Evolutionary conservation across 1,140 invertebrate genomes (phyloP), one percentile per base, ranked within the genome.

Genomic region (Musca vetustissima): DNA sequence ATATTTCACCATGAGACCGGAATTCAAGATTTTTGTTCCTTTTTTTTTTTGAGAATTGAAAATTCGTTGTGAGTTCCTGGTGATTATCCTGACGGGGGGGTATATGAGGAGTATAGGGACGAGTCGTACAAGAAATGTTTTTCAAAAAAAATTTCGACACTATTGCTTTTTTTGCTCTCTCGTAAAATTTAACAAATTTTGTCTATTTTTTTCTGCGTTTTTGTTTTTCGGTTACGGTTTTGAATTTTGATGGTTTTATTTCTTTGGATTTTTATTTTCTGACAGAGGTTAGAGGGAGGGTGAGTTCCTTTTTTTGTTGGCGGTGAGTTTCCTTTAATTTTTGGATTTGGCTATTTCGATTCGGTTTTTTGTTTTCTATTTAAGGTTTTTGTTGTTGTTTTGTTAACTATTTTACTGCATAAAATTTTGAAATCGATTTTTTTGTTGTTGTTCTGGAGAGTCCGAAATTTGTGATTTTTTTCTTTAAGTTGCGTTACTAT

Each of bases 91-190:
- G 36, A 11, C 3, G 36, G 36, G 36, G 13, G 36, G 6, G 36
- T n/a, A n/a, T n/a, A n/a, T n/a, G n/a, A n/a, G n/a, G n/a, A n/a
- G n/a, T n/a, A n/a, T n/a, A n/a, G 36, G 36, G 36, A 2, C 13
- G 36, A 9, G 36, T 43, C 36, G 6, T 43, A 43, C 36, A 43
- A 43, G 13, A 43, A 43, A n/a, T n/a, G n/a, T n/a, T n/a, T n/a
- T 43, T 43, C 36, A 43, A 57, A 57, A 43, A 57, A 57, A 57
- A 57, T 61, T 61, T 76, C 75, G 74, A 75, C n/a, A 75, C 77
- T 79, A 74, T 59, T 61, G 14, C 11, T 49, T 49, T 49, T n/a
- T n/a, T n/a, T n/a, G 28, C 22, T 49, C 21, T 65, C 24, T 24
- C 36, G 47, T 43, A 61, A 70, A 70, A 70, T 70, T 70, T 70